These are phyloP conservation scores for Perca schrenkii DNA, from an alignment of 2,113 vertebrate species.

Conservation along the genomic window DNA sequence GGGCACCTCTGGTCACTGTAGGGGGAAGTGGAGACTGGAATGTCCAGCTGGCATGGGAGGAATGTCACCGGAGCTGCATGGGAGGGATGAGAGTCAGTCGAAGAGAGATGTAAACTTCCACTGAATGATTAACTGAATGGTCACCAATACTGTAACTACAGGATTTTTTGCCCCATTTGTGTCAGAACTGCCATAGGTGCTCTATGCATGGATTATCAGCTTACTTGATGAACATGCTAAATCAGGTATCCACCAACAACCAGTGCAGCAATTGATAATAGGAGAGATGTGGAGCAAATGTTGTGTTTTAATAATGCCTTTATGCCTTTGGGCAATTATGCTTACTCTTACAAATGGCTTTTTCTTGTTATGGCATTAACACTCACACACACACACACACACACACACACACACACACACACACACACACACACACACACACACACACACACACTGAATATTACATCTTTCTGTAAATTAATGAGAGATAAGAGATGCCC, in stretches of 20 bases:
- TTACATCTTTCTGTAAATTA: not conserved
- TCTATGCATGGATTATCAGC: not conserved
- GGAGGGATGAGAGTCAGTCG: constrained; percentile 28
- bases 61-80: constrained; percentile 57
- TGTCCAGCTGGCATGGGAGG: constrained; percentile 68
- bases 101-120: constrained; percentile 47
- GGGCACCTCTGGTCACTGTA: constrained; percentile 42
- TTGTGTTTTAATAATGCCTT: not conserved
- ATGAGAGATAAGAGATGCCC: not conserved
- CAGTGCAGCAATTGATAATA: not conserved
- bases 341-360: not conserved
- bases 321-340: not conserved
- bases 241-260: not conserved
- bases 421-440: not conserved
- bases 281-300: not conserved
- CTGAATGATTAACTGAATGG: constrained; percentile 30
- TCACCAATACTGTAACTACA: not conserved
- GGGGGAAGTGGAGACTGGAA: constrained; percentile 60
- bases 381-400: not conserved
- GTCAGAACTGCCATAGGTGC: constrained; percentile 9
- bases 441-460: not conserved
- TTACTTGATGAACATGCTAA: not conserved
- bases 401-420: no score
- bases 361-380: not conserved
- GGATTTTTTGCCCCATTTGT: constrained; percentile 22